These are phyloP conservation scores for Grapholita molesta DNA, from an alignment of 1,140 invertebrate genomes.

Conservation along the genomic window DNA sequence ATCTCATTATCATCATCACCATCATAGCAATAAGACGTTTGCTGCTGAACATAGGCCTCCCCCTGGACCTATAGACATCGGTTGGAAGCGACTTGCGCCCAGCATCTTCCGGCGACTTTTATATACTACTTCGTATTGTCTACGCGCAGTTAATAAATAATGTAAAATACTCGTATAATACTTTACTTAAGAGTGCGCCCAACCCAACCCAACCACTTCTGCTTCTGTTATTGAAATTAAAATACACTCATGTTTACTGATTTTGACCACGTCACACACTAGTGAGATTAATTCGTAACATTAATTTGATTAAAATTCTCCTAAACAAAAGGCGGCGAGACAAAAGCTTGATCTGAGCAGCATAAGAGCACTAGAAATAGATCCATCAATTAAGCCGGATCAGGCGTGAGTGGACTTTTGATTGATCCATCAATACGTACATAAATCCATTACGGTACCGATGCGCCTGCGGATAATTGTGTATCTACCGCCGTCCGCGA, in stretches of 20 bases:
- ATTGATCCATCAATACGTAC: conserved; percentile 74
- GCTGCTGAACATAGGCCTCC: too few species aligned
- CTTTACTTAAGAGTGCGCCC: too few species aligned
- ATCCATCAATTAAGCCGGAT: conserved; percentile 64
- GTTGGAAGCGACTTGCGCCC: too few species aligned
- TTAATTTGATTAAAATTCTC: background rate
- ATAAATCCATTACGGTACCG: conserved; percentile 64
- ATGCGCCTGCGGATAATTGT: conserved; percentile 62
- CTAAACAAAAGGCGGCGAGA: conserved; percentile 27
- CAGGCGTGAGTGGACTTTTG: conserved; percentile 48
- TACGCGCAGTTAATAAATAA: too few species aligned
- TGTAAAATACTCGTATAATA: too few species aligned
- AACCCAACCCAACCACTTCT: too few species aligned
- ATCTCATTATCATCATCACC: too few species aligned
- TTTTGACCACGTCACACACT: background rate
- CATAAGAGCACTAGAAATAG: conserved; percentile 43
- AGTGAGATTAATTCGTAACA: background rate
- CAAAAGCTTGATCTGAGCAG: conserved; percentile 30
- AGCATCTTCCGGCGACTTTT: too few species aligned
- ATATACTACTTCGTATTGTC: too few species aligned
- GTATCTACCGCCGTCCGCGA: conserved; percentile 51
- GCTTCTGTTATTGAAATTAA: background rate
- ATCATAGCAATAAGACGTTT: too few species aligned
- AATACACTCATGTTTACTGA: background rate
- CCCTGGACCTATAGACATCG: too few species aligned